Percentiles rank a stretch among this genome's conserved stretches.
phyloP scores from a whole-genome alignment of 2,888 invertebrate species.

The Cetonia aurata region DNA sequence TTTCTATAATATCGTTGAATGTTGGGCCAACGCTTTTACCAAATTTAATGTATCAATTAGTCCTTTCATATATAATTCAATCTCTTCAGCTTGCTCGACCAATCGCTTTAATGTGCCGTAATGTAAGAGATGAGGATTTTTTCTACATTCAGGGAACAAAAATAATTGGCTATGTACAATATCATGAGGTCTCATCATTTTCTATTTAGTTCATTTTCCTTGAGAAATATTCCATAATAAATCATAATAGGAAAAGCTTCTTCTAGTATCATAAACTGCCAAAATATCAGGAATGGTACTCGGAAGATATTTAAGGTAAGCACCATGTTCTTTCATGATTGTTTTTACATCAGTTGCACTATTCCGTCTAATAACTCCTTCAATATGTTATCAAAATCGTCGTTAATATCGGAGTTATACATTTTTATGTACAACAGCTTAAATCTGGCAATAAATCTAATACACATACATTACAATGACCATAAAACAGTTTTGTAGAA shows the following conservation, averaged over 20 bases:
- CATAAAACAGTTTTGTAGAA: slow-evolving; percentile 91
- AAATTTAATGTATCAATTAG: slow-evolving; percentile 90
- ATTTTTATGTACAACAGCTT: slow-evolving; percentile 79
- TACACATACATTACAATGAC: slow-evolving; percentile 91
- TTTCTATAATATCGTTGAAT: slow-evolving; percentile 79
- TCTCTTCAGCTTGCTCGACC: slow-evolving; percentile 87
- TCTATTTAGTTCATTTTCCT: slow-evolving; percentile 87
- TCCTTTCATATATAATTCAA: slow-evolving; percentile 90
- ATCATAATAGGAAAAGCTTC: slow-evolving; percentile 78
- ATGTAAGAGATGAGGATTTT: slow-evolving; percentile 85
- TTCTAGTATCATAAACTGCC: slow-evolving; percentile 81
- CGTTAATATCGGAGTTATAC: slow-evolving; percentile 74
- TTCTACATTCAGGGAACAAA: slow-evolving; percentile 76
- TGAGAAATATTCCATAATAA: slow-evolving; percentile 85
- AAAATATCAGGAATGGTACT: slow-evolving; percentile 87
- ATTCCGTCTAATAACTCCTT: slow-evolving; percentile 80
- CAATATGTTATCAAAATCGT: slow-evolving; percentile 75
- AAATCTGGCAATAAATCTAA: slow-evolving; percentile 91
- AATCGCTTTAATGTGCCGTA: slow-evolving; percentile 76
- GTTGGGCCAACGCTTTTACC: slow-evolving; percentile 77
- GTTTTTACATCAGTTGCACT: slow-evolving; percentile 79
- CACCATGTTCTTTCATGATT: slow-evolving; percentile 87
- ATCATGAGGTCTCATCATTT: slow-evolving; percentile 91
- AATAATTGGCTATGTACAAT: slow-evolving; percentile 90
- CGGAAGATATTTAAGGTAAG: slow-evolving; percentile 92